These are phyloP conservation scores for Chrysopilus asiliformis DNA, from an alignment of 2,888 invertebrate species.

Conservation along the genomic window DNA sequence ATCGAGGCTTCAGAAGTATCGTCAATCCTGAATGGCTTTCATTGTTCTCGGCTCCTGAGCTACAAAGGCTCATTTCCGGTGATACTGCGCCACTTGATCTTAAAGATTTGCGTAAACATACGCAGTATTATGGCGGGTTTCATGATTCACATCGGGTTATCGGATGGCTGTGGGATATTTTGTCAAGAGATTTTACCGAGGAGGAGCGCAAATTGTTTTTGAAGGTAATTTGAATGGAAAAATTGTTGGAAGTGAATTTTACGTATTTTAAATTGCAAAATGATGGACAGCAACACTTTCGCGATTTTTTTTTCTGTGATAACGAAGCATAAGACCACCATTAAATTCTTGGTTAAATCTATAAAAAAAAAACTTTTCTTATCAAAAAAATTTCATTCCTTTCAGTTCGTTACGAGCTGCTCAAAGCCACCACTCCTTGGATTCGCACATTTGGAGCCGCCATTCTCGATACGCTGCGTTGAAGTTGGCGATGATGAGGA, in stretches of 20 bases:
- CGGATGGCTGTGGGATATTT: slow-evolving; percentile 97
- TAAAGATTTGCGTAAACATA: slow-evolving; percentile 73
- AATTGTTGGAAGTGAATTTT: slow-evolving; percentile 1
- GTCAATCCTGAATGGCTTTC: slow-evolving; percentile 91
- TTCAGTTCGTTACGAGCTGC: slow-evolving; percentile 82
- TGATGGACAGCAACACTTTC: not conserved
- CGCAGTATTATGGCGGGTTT: slow-evolving; percentile 98
- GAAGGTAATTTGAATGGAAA: slow-evolving; percentile 46
- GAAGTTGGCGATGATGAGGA: slow-evolving; percentile 98
- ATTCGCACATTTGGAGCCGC: slow-evolving; percentile 91
- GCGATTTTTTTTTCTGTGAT: not conserved
- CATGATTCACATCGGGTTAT: slow-evolving; percentile 96
- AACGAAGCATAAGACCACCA: no score
- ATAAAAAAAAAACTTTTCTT: not conserved
- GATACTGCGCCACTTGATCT: slow-evolving; percentile 89
- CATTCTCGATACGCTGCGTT: slow-evolving; percentile 96
- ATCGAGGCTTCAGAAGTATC: slow-evolving; percentile 89
- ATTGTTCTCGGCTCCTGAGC: slow-evolving; percentile 89
- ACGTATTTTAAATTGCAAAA: not conserved
- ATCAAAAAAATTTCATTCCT: no score
- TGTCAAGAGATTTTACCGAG: slow-evolving; percentile 87
- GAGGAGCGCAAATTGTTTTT: slow-evolving; percentile 87
- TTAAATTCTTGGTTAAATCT: slow-evolving; percentile 1
- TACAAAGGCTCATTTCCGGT: slow-evolving; percentile 90
- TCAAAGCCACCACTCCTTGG: slow-evolving; percentile 94